Evolutionary conservation across 2,113 vertebrate species (phyloP).

Genomic region (Rostratula benghalensis): DNA sequence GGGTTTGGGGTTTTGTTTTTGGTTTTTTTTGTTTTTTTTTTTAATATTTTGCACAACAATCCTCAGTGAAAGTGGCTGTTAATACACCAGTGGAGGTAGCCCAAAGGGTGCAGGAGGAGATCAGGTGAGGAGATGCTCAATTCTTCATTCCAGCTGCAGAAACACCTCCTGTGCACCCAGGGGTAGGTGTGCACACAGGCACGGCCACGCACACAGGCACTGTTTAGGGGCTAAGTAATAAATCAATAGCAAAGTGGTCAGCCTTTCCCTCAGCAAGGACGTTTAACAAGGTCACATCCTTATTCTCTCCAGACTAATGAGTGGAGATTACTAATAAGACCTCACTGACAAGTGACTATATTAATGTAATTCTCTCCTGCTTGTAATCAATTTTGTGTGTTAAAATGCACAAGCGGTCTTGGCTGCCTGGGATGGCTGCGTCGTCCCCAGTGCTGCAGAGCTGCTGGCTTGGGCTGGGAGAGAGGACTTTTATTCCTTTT

Average conservation of each 20-base stretch:
- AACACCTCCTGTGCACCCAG: background rate
- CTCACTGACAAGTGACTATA: constrained; percentile 56
- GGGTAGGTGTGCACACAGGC: background rate
- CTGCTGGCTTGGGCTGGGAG: background rate
- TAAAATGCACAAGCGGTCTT: background rate
- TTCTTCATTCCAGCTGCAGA: background rate
- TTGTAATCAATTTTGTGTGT: constrained; percentile 28
- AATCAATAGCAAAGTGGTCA: constrained; percentile 1
- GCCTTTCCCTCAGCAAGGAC: constrained; percentile 2
- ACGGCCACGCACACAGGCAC: fast-evolving
- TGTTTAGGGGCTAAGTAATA: background rate
- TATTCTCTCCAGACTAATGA: constrained; percentile 47
- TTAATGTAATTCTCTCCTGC: constrained; percentile 47
- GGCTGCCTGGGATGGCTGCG: background rate
- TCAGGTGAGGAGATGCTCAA: background rate
- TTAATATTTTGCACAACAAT: background rate
- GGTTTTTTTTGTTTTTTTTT: background rate
- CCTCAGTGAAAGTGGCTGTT: fast-evolving
- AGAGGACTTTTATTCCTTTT: background rate
- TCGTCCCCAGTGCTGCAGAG: background rate
- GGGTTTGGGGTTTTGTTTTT: no score
- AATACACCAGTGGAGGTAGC: background rate
- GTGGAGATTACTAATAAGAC: constrained; percentile 41
- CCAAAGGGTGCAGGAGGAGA: fast-evolving
- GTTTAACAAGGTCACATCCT: constrained; percentile 39